Conservation (phyloP, 2,888 invertebrate species). For the Sylvicola fuscatus region DNA sequence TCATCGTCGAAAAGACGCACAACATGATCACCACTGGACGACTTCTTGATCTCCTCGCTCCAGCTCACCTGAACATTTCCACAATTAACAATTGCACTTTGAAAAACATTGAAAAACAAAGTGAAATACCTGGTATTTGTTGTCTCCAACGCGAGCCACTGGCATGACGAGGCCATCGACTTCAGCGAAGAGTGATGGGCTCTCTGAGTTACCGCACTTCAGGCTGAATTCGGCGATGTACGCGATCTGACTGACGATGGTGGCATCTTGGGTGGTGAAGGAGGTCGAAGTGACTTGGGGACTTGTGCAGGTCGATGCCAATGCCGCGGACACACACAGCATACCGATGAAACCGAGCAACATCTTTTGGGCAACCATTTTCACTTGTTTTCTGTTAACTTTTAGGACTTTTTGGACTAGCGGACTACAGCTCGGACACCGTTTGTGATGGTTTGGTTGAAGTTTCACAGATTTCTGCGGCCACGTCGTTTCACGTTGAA, state of each 20-base stretch:
- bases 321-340: too few relatives aligned
- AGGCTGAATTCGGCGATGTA: conserved; percentile 80
- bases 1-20: conserved; percentile 82
- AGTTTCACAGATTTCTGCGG: too few relatives aligned
- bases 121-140: conserved; percentile 61
- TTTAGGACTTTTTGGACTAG: too few relatives aligned
- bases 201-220: conserved; percentile 49
- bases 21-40: conserved; percentile 59
- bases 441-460: too few relatives aligned
- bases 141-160: conserved; percentile 55
- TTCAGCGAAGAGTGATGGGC: conserved; percentile 70
- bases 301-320: conserved; percentile 28
- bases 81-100: conserved; percentile 6
- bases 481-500: too few relatives aligned
- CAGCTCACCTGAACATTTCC: conserved; percentile 93
- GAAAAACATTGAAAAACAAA: neutral
- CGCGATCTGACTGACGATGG: conserved; percentile 69
- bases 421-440: too few relatives aligned
- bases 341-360: too few relatives aligned
- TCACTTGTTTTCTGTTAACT: too few relatives aligned
- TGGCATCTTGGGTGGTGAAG: conserved; percentile 84
- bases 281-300: conserved; percentile 53
- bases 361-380: too few relatives aligned
- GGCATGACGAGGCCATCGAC: conserved; percentile 69
- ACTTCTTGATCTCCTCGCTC: conserved; percentile 71